Percentiles rank a stretch among this genome's conserved stretches.
These are phyloP conservation scores for Dendronephthya gigantea DNA, from an alignment of 64 coral and sea anemone genomes.

Conservation along the genomic window DNA sequence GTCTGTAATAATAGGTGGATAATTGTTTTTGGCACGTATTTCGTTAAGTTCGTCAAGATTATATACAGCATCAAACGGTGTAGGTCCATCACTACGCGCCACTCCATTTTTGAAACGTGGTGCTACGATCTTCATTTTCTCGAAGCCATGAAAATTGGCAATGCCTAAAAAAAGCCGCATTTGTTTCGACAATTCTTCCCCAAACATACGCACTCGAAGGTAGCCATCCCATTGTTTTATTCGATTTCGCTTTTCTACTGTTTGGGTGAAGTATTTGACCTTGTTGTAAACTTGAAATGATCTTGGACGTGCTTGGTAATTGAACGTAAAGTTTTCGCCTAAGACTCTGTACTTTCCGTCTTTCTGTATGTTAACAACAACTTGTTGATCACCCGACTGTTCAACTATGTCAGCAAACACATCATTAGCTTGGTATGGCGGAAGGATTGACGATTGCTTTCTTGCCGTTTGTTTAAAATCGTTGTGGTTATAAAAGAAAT, in stretches of 20 bases:
- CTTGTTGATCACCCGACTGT: neutral
- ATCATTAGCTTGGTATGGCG: neutral
- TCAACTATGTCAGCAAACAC: neutral
- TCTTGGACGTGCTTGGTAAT: neutral
- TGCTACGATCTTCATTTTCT: neutral
- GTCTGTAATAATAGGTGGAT: neutral
- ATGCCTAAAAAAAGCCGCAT: neutral
- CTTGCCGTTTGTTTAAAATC: neutral
- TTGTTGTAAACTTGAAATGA: neutral
- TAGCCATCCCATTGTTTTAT: neutral
- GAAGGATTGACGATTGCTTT: neutral
- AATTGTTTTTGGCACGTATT: neutral
- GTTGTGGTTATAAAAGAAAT: too few relatives aligned
- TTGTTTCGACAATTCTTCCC: neutral
- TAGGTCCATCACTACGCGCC: neutral
- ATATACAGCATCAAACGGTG: neutral
- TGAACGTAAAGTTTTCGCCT: neutral
- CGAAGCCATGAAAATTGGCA: neutral
- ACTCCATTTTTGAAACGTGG: neutral
- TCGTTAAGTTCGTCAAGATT: neutral
- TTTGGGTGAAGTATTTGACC: neutral
- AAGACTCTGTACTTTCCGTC: neutral
- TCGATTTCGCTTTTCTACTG: neutral
- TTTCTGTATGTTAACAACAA: neutral
- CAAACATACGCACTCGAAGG: neutral